These are phyloP conservation scores for Acanthornis magna DNA, from an alignment of 2,797 vertebrate species.

Conservation along the genomic window DNA sequence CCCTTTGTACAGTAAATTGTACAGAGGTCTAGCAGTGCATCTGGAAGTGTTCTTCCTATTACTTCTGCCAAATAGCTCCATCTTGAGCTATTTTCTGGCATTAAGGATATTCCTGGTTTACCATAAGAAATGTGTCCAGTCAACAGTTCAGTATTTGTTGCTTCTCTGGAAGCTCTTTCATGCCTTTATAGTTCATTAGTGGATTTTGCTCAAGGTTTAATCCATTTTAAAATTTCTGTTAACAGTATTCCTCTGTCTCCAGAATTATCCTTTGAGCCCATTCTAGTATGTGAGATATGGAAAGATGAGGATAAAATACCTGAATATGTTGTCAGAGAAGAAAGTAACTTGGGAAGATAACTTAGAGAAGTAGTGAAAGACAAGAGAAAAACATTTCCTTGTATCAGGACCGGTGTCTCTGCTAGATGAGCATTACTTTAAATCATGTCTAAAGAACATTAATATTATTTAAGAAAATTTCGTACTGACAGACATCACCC, in stretches of 20 bases:
- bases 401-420: not conserved
- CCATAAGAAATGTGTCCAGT: not conserved
- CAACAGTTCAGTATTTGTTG: not conserved
- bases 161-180: not conserved
- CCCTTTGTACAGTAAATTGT: not conserved
- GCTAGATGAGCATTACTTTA: not conserved
- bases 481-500: not conserved
- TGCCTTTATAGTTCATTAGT: not conserved
- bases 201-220: not conserved
- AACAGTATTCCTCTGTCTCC: not conserved
- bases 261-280: not conserved
- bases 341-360: not conserved
- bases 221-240: not conserved
- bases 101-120: not conserved
- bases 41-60: not conserved
- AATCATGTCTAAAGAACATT: not conserved
- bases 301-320: not conserved
- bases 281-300: not conserved
- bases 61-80: not conserved
- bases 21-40: not conserved
- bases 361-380: not conserved
- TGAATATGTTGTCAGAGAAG: not conserved
- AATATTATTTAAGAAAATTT: not conserved
- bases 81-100: not conserved
- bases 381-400: not conserved